Evolutionary conservation across 2,113 vertebrate species (phyloP).

Genomic region (Pithys albifrons): DNA sequence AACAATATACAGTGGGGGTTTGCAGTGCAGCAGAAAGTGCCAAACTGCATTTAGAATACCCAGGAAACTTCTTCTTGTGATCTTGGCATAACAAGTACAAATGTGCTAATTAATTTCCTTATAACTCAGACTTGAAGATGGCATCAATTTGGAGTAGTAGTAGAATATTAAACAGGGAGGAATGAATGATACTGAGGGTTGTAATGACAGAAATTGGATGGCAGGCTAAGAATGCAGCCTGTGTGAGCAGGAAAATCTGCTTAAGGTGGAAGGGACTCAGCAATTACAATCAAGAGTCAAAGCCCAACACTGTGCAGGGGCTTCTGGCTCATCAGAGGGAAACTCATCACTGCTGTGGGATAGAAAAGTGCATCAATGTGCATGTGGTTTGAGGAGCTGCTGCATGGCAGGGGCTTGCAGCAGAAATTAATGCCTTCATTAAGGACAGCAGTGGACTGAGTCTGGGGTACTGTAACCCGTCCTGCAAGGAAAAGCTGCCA

Average conservation of each 20-base stretch:
- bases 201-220: neutral
- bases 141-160: conserved; percentile 16
- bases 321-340: neutral
- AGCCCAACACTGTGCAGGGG: neutral
- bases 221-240: neutral
- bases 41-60: neutral
- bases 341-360: neutral
- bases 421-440: neutral
- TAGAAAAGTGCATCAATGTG: neutral
- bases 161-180: neutral
- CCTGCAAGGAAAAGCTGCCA: neutral
- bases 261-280: neutral
- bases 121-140: conserved; percentile 7
- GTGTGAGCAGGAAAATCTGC: neutral
- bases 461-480: neutral
- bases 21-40: neutral
- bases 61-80: neutral
- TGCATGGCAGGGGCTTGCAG: neutral
- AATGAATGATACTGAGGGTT: neutral
- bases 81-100: conserved; percentile 19
- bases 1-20: neutral
- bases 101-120: conserved; percentile 48
- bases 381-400: neutral
- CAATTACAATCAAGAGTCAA: conserved; percentile 17
- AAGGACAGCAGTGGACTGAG: neutral